Conservation (phyloP, 2,888 invertebrate species). For the Microctonus brassicae region DNA sequence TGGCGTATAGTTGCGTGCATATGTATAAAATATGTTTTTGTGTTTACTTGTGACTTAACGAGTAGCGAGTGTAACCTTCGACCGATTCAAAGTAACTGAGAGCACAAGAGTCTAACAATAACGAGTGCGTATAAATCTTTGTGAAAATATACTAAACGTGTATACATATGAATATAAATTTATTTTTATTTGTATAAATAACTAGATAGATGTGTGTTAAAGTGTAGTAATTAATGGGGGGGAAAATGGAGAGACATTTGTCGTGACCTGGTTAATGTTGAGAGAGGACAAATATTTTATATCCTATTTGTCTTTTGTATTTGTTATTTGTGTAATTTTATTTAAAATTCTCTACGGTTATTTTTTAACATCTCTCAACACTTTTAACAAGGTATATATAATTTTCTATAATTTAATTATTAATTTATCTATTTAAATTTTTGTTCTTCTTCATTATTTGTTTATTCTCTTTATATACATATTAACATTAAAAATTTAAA, state of each 20-base stretch:
- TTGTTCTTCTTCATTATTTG: not conserved
- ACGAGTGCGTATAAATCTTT: not conserved
- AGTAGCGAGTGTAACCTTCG: slow-evolving; percentile 19
- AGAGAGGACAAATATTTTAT: not conserved
- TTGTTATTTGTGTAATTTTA: not conserved
- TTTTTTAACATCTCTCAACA: slow-evolving; percentile 1
- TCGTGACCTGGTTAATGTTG: slow-evolving; percentile 29
- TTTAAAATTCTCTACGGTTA: not conserved
- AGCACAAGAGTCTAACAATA: too few species aligned
- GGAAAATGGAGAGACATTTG: not conserved
- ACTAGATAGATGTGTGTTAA: not conserved
- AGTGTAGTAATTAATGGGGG: not conserved
- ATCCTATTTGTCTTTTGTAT: not conserved
- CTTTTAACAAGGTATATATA: slow-evolving; percentile 22
- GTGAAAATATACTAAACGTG: not conserved
- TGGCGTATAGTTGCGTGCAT: not conserved
- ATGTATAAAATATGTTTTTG: not conserved
- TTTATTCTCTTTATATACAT: not conserved
- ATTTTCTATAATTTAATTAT: too few species aligned
- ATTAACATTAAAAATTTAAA: slow-evolving; percentile 30
- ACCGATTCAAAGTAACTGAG: not conserved
- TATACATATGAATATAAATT: not conserved
- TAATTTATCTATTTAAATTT: not conserved
- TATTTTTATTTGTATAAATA: not conserved
- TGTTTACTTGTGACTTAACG: slow-evolving; percentile 10